These are phyloP conservation scores for Noctua janthina DNA, from an alignment of 2,888 invertebrate species.

Conservation along the genomic window DNA sequence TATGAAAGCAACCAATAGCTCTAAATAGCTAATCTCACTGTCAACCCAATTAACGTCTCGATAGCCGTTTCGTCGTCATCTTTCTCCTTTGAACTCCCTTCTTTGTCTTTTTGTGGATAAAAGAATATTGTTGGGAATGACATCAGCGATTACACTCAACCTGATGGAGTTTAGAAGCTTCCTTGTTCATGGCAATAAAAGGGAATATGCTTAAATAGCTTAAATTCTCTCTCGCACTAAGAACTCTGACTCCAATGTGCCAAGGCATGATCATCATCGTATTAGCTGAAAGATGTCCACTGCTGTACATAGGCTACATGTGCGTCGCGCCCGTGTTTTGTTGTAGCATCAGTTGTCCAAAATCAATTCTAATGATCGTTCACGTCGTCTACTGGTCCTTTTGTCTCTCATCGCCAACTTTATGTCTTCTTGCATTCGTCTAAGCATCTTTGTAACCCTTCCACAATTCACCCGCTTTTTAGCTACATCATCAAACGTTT, in stretches of 20 bases:
- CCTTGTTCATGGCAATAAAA: neutral
- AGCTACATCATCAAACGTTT: conserved; percentile 1
- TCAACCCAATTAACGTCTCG: neutral
- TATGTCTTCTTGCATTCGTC: neutral
- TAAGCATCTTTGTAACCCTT: neutral
- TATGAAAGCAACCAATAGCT: neutral
- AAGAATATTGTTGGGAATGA: too few species aligned
- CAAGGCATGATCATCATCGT: neutral
- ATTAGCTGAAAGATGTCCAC: neutral
- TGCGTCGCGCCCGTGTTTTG: too few species aligned
- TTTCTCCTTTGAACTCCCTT: neutral
- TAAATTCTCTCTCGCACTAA: neutral
- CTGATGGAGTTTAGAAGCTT: neutral
- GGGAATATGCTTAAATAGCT: neutral
- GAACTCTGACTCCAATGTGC: neutral
- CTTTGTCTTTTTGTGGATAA: neutral
- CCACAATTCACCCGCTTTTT: neutral
- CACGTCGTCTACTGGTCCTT: too few species aligned
- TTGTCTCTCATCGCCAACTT: neutral
- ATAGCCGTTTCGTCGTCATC: neutral
- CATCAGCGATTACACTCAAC: neutral
- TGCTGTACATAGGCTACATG: neutral
- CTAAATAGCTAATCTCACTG: neutral
- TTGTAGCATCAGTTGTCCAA: too few species aligned
- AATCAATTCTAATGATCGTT: neutral